Conservation (phyloP, 2,888 invertebrate genomes). For the Xylophagus ater region DNA sequence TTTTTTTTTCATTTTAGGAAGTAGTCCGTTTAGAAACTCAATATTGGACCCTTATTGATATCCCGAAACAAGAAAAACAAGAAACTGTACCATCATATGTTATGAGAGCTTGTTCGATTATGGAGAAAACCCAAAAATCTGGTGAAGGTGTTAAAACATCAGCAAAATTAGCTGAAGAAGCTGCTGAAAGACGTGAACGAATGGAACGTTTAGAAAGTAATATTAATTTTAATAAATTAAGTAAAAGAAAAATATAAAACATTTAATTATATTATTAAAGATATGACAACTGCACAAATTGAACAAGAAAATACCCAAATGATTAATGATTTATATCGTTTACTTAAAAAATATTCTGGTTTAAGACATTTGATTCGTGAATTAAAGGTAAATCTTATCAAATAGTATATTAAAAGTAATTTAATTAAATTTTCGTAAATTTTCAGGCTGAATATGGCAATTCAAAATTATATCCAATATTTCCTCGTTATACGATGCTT, state of each 20-base stretch:
- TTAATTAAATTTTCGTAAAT: slow-evolving; percentile 2
- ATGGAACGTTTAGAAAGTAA: slow-evolving; percentile 78
- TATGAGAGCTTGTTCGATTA: slow-evolving; percentile 77
- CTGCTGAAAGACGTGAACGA: slow-evolving; percentile 70
- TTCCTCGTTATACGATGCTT: slow-evolving; percentile 88
- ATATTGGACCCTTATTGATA: slow-evolving; percentile 89
- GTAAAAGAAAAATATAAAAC: slow-evolving; percentile 16
- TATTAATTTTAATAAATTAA: not conserved
- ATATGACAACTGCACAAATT: slow-evolving; percentile 86
- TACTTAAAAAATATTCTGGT: slow-evolving; percentile 85
- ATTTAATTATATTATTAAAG: slow-evolving; percentile 44
- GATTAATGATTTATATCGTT: slow-evolving; percentile 84
- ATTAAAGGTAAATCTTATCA: slow-evolving; percentile 53
- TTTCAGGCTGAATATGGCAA: slow-evolving; percentile 77
- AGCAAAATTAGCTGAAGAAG: slow-evolving; percentile 73
- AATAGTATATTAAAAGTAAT: not conserved
- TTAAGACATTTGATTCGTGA: slow-evolving; percentile 78
- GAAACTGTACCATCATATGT: slow-evolving; percentile 90
- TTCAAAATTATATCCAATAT: slow-evolving; percentile 86
- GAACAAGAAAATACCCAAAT: slow-evolving; percentile 88
- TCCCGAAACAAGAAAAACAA: slow-evolving; percentile 87
- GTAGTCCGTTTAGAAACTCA: slow-evolving; percentile 84
- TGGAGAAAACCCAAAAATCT: slow-evolving; percentile 85
- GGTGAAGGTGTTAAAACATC: slow-evolving; percentile 82
- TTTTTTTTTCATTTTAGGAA: slow-evolving; percentile 47